A percentile compares a stretch with the other conserved stretches of the same genome.
These are phyloP conservation scores for Drosophila pseudotalamancana DNA, from an alignment of 2,888 invertebrate genomes.

Conservation along the genomic window DNA sequence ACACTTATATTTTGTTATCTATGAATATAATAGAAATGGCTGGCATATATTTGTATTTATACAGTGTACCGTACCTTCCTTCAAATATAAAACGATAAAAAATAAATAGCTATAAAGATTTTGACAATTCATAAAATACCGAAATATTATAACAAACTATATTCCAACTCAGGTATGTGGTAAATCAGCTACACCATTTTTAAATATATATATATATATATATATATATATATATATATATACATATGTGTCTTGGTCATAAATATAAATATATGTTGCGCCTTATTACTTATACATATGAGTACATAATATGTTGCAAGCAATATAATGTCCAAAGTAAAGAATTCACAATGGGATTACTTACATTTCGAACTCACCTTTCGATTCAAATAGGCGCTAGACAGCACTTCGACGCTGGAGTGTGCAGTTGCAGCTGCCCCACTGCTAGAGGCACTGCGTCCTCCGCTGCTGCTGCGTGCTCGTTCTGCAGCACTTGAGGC, in stretches of 20 bases:
- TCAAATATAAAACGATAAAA: no score
- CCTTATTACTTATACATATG: neutral
- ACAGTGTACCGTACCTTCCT: no score
- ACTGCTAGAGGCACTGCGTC: constrained; percentile 57
- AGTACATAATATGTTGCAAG: neutral
- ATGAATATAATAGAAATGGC: no score
- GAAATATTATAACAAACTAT: no score
- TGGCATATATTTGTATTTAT: no score
- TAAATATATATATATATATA: neutral
- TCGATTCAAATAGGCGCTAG: constrained; percentile 79
- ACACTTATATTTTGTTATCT: no score
- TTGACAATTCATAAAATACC: no score
- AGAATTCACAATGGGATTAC: constrained; percentile 64
- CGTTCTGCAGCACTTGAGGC: constrained; percentile 54
- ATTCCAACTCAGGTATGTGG: no score
- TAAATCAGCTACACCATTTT: no score
- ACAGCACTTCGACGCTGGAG: constrained; percentile 55
- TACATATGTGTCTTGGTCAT: neutral
- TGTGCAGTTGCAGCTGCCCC: constrained; percentile 22
- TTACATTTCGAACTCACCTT: constrained; percentile 81
- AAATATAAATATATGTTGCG: no score
- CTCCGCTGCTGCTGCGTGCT: constrained; percentile 54
- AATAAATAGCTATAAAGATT: no score
- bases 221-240: neutral
- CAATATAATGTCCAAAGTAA: constrained; percentile 1